Base-by-base conservation (phyloP, 1,140 invertebrate species). In the Rhizoglyphus robini region DNA sequence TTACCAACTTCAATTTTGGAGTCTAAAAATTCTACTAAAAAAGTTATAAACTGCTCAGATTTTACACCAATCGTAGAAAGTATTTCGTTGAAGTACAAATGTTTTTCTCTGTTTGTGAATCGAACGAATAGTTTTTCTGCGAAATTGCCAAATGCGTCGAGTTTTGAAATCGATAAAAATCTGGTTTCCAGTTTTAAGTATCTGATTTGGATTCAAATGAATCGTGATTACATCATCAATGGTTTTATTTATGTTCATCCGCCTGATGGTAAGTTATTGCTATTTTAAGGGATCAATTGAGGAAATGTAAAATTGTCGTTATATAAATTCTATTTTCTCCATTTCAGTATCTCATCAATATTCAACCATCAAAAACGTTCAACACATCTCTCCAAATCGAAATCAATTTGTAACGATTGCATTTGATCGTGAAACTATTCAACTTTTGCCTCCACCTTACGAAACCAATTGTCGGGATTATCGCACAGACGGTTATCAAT, bases 391-490 rank as follows among this genome's bases (percentile, higher is more conserved):
- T 54, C 51, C 51, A 20, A 54, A 54, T 54, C 51, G 31, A 8
- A 8, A 54, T 32, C 51, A 54, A 32, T 8, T 32, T 8, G 51
- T 54, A 32, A 54, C 20, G 20, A 8, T 54, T 8, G 51, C 8
- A 15, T 54, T 54, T 54, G 51, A 54, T 11, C 4, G 65, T 60
- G 65, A 32, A 11, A 51, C 60, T 0, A 54, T 67, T 1, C 41
- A 68, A 3, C 59, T 68, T 2, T 47, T 68, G 1, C 65, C 65
- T 3, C 18, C 51, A 23, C 68, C 68, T 0, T 68, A 68, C 20
- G 47, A 66, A 46, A 67, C 68, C 1, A 64, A 67, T 20, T 68
- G 68, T 23, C 61, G 61, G 18, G 64, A 68, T 29, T 68, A 68
- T 25, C 31, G 48, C 13, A n/a, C 15, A 20, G n/a, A 65, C 13